phyloP scores from a whole-genome alignment of 64 coral and sea anemone genomes.

The Astreopora myriophthalma region DNA sequence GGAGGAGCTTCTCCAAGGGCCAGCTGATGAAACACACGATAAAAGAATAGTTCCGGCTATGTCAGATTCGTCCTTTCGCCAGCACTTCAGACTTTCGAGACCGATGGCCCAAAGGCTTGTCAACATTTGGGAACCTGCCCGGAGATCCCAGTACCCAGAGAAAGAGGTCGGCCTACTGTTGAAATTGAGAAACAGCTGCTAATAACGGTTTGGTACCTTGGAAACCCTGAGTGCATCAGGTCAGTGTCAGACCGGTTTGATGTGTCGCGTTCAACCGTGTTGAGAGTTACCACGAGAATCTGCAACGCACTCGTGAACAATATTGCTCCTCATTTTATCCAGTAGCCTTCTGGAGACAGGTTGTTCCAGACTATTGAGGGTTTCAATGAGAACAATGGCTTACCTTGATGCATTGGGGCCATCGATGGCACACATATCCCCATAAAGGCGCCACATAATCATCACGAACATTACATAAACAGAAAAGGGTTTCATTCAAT shows the following conservation, averaged over 20 bases:
- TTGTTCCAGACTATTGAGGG: neutral
- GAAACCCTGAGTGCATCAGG: conserved; percentile 34
- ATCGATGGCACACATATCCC: conserved; percentile 57
- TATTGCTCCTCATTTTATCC: conserved; percentile 54
- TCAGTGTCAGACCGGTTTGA: conserved; percentile 53
- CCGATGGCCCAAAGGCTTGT: conserved; percentile 23
- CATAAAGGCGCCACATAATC: conserved; percentile 37
- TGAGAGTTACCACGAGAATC: conserved; percentile 38
- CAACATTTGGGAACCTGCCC: conserved; percentile 33
- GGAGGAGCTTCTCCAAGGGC: no score
- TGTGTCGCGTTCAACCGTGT: conserved; percentile 42
- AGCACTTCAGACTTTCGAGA: conserved; percentile 42
- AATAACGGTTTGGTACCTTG: conserved; percentile 42
- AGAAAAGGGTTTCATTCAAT: conserved; percentile 61
- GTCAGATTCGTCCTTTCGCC: conserved; percentile 24
- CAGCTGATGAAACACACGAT: no score
- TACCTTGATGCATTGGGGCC: conserved; percentile 38
- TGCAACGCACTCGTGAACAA: conserved; percentile 58
- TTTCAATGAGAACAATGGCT: neutral
- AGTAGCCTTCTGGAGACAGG: conserved; percentile 57
- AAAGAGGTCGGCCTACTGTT: conserved; percentile 47
- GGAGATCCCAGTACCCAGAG: conserved; percentile 26
- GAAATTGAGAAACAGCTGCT: conserved; percentile 36
- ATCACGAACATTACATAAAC: conserved; percentile 41
- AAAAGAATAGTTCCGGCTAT: neutral